phyloP scores from a whole-genome alignment of 2,797 vertebrate genomes.

The Eospalax fontanierii region DNA sequence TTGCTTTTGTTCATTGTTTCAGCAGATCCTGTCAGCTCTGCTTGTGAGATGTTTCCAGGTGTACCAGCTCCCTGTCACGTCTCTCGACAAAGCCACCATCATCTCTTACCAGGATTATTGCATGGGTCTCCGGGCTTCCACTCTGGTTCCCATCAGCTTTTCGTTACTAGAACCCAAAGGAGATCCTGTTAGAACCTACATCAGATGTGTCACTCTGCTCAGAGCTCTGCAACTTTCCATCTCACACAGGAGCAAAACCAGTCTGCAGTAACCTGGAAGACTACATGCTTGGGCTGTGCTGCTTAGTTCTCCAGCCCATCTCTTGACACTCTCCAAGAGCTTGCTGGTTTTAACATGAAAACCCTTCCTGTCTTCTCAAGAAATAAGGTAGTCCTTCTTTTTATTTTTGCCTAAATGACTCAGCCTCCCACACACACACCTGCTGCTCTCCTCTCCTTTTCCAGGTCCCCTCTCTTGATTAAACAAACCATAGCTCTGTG shows the following conservation, averaged over 20 bases:
- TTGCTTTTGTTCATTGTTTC: slow-evolving; percentile 14
- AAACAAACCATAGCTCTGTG: background rate
- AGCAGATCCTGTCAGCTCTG: slow-evolving; percentile 22
- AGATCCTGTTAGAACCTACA: background rate
- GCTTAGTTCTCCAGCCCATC: background rate
- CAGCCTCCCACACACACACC: no score
- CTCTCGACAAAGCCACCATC: background rate
- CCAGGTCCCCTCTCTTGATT: background rate
- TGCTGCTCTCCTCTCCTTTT: background rate
- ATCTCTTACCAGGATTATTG: background rate
- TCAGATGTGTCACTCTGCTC: background rate
- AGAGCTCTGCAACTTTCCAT: background rate
- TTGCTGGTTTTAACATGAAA: background rate
- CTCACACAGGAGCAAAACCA: background rate
- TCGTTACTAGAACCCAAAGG: background rate
- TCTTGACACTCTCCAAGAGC: background rate
- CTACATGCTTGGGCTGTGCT: background rate
- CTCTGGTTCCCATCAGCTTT: background rate
- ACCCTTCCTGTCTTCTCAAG: background rate
- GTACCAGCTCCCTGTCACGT: background rate
- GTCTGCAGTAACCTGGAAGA: background rate
- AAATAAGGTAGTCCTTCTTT: background rate
- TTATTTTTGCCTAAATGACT: background rate
- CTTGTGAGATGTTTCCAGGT: background rate
- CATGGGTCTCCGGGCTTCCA: background rate